Conservation (phyloP, 2,888 invertebrate species). For the Oscheius sp. region DNA sequence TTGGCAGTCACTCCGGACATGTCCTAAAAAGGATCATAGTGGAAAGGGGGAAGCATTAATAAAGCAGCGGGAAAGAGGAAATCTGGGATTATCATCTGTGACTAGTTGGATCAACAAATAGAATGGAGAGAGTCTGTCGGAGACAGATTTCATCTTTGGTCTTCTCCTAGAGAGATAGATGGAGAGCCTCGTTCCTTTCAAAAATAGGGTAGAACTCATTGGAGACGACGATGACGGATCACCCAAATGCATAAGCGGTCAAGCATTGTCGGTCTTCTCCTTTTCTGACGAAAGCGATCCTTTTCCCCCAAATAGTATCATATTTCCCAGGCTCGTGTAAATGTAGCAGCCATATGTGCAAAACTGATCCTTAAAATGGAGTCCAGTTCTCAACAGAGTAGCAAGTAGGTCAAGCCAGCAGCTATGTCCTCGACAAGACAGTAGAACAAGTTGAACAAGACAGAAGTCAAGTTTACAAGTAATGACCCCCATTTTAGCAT, state of each 20-base stretch:
- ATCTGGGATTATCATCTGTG: not conserved
- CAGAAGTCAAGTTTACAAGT: no score
- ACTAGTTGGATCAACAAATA: no score
- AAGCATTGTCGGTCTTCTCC: constrained; percentile 5
- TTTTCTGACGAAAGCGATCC: constrained; percentile 15
- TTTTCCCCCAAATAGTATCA: constrained; percentile 18
- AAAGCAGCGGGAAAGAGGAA: not conserved
- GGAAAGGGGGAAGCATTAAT: no score
- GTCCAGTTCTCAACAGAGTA: not conserved
- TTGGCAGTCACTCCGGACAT: no score
- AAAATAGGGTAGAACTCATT: not conserved
- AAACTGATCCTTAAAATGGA: not conserved
- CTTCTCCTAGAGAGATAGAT: not conserved
- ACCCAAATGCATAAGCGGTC: not conserved
- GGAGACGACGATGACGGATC: no score
- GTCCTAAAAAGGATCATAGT: no score
- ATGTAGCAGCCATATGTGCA: constrained; percentile 5
- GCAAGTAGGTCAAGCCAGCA: no score
- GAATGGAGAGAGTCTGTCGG: not conserved
- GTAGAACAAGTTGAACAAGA: no score
- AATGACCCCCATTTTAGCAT: no score
- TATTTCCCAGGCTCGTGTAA: constrained; percentile 4
- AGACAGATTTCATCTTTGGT: not conserved
- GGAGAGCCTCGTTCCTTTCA: not conserved
- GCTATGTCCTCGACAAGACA: no score